Conservation (phyloP, 2,797 vertebrate species). For the Enteromius anoplus region DNA sequence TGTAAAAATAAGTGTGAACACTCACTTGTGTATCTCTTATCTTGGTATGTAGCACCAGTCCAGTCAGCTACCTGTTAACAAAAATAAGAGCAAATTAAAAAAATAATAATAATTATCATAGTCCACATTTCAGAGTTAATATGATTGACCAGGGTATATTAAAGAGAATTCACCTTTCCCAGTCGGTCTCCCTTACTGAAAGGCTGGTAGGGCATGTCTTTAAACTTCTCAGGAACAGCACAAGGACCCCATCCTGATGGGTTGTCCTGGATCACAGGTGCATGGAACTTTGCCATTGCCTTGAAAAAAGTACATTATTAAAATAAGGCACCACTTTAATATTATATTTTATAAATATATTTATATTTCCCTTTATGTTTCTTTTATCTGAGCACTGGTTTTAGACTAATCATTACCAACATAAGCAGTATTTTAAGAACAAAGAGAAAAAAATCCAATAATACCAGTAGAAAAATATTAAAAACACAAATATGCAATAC, state of each 20-base stretch:
- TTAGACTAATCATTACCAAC: not conserved
- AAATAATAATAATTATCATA: not conserved
- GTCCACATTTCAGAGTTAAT: not conserved
- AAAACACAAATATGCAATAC: not conserved
- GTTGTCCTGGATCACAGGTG: constrained; percentile 98
- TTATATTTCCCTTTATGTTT: too few relatives aligned
- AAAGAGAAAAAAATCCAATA: not conserved
- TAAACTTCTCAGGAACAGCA: constrained; percentile 95
- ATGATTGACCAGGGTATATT: not conserved
- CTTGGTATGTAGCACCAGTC: constrained; percentile 98
- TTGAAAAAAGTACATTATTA: not conserved
- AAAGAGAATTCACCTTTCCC: constrained; percentile 84
- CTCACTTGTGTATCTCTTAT: constrained; percentile 98
- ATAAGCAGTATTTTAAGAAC: not conserved
- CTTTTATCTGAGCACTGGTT: not conserved
- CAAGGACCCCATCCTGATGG: constrained; percentile 97
- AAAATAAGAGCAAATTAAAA: not conserved
- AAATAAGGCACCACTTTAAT: not conserved
- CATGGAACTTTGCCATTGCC: constrained; percentile 94
- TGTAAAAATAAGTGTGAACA: constrained; percentile 43
- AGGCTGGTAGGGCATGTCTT: constrained; percentile 98
- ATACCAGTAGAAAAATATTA: not conserved
- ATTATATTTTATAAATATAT: not conserved
- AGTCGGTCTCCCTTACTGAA: constrained; percentile 98
- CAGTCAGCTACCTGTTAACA: constrained; percentile 90